Evolutionary conservation across 2,113 vertebrate species (phyloP).

Genomic region (Boleophthalmus pectinirostris): DNA sequence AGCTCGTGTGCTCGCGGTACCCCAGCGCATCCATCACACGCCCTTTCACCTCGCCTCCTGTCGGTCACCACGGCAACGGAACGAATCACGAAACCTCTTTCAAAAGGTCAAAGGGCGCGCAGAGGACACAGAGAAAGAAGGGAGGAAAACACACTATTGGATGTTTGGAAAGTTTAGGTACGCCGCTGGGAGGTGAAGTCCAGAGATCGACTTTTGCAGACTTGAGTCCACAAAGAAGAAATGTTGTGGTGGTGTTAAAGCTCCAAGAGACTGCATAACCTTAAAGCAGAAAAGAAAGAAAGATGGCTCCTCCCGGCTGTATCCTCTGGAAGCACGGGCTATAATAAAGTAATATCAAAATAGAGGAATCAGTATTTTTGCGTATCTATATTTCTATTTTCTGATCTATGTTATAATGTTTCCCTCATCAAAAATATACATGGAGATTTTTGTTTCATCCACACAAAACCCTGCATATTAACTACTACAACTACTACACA

Average conservation of each 20-base stretch:
- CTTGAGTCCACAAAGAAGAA: not conserved
- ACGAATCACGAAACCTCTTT: slow-evolving; percentile 31
- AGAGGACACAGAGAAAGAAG: slow-evolving; percentile 27
- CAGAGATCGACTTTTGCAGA: slow-evolving; percentile 16
- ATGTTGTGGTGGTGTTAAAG: slow-evolving; percentile 20
- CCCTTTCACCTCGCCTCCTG: slow-evolving; percentile 4
- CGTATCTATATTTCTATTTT: too few species aligned
- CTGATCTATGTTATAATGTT: too few species aligned
- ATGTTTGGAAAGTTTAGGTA: slow-evolving; percentile 34
- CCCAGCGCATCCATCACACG: slow-evolving; percentile 8
- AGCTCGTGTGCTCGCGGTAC: slow-evolving; percentile 34
- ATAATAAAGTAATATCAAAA: slow-evolving; percentile 61
- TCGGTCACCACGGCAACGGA: not conserved
- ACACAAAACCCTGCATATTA: too few species aligned
- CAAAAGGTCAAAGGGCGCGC: slow-evolving; percentile 24
- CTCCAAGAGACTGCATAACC: slow-evolving; percentile 24
- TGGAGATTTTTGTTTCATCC: too few species aligned
- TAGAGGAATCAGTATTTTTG: too few species aligned
- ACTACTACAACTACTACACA: too few species aligned
- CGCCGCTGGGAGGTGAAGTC: slow-evolving; percentile 33
- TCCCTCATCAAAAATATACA: too few species aligned
- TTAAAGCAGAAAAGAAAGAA: slow-evolving; percentile 30
- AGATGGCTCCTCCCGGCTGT: slow-evolving; percentile 32
- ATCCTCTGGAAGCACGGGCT: slow-evolving; percentile 36
- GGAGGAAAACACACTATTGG: slow-evolving; percentile 31